These are phyloP conservation scores for Cephus nigrinus DNA, from an alignment of 2,888 invertebrate species.

Conservation along the genomic window DNA sequence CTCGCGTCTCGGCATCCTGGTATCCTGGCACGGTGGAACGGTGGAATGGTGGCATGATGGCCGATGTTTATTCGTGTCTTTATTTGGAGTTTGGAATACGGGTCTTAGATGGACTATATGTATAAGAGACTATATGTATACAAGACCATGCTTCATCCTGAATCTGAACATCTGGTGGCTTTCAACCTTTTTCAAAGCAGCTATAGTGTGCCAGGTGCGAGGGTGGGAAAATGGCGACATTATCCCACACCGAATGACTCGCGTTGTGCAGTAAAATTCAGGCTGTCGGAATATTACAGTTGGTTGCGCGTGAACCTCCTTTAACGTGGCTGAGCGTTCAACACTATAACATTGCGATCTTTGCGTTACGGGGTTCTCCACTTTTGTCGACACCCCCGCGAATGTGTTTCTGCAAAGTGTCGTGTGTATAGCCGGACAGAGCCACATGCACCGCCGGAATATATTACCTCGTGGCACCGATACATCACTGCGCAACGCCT, in stretches of 20 bases:
- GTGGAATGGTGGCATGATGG: constrained; percentile 24
- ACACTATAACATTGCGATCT: too few species aligned
- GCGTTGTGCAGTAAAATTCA: too few species aligned
- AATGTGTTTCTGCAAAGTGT: too few species aligned
- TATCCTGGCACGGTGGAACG: neutral
- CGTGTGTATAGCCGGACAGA: too few species aligned
- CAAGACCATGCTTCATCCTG: too few species aligned
- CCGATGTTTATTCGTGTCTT: constrained; percentile 31
- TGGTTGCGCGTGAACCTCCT: too few species aligned
- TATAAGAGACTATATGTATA: neutral
- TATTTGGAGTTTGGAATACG: constrained; percentile 31
- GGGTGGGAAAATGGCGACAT: constrained; percentile 26
- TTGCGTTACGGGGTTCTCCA: too few species aligned
- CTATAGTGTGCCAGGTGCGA: too few species aligned
- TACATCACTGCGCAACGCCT: constrained; percentile 33
- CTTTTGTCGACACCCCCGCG: too few species aligned
- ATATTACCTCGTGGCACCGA: constrained; percentile 40
- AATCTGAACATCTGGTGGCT: constrained; percentile 31
- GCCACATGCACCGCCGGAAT: constrained; percentile 36
- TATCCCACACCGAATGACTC: constrained; percentile 6
- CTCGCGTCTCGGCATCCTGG: too few species aligned
- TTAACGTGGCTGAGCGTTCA: too few species aligned
- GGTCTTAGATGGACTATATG: constrained; percentile 5
- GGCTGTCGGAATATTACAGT: too few species aligned
- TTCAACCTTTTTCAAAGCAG: constrained; percentile 27